Evolutionary conservation across 2,888 invertebrate species (phyloP), one percentile per base, ranked within the genome.

Genomic region (Eristalis tenax): DNA sequence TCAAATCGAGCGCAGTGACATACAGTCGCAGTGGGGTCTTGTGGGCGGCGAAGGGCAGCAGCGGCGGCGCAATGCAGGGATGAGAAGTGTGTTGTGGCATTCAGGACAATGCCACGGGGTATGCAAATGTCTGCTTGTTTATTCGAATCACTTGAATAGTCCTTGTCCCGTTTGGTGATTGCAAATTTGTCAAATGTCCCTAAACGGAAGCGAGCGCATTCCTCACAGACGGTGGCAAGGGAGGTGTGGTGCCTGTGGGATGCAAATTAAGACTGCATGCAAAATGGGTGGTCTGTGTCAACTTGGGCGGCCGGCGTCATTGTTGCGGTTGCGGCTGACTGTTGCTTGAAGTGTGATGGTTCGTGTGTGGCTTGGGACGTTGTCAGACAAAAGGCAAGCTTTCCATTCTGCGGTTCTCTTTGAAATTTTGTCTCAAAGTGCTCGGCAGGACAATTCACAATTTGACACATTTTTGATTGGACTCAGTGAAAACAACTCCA

Each of bases 1-100:
- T 56, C 80, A 84, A 84, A 80, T 84, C 75, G 79, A 50, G 70
- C 43, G 69, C 50, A 80, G 50, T 15, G 23, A 71, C 64, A 68
- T 50, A 59, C 59, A 59, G 59, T 28, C 23, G 15, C 59, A 23
- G 26, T 15, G 6, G 59, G 59, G 26, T 26, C 26, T 8, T 59
- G 59, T 13, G 59, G 59, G 57, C n/a, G 59, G 22, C 0, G 23
- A 4, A 22, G 56, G 56, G 22, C 11, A 4, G 4, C 8, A 22
- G 56, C 23, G 56, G 56, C 59, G 50, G 56, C 75, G n/a, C n/a
- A n/a, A n/a, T n/a, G n/a, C 26, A 66, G 57, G 43, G n/a, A 18
- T 4, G 43, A 15, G 43, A 8, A 6, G 50, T 50, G 18, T 50
- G 18, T 8, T 74, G 74, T n/a, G 65, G 74, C 50, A 63, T 73